Base-by-base conservation (phyloP, 2,113 vertebrate species). In the Panthera tigris region DNA sequence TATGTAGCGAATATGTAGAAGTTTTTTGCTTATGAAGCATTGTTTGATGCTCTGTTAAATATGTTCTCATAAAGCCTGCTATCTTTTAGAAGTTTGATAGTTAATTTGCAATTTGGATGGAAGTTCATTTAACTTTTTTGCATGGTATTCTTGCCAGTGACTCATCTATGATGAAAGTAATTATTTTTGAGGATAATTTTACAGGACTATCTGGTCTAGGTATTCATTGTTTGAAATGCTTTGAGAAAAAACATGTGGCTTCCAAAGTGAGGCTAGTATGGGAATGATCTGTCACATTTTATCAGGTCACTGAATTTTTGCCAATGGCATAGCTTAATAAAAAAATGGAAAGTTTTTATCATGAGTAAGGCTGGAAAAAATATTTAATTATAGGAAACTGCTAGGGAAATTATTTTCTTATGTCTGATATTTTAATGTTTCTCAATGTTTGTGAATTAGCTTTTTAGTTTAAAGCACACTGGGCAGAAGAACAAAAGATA, bases 291-390 rank as follows among this genome's bases (percentile, higher is more conserved):
- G 52, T 48, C 71, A 11, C 12, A 80, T 90, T 94, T 81, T 55
- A 84, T 11, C 88, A 74, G 39, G 65, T 50, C 61, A 80, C 45
- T 97, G 41, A 68, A 95, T 89, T 94, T 97, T 90, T 97, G 93
- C 87, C 61, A 95, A 13, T 91, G 74, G 13, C 33, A 23, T 27
- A 93, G 45, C 65, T 76, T 94, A 91, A 65, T 76, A 84, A 50
- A 91, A 74, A 52, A 41, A n/a, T 68, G 29, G 57, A 76, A 95
- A 93, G 15, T 89, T 86, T 82, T 36, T 96, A 36, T 97, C 52
- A 48, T 92, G 63, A 96, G 36, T 84, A 82, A 96, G 79, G 21
- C 89, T 25, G 65, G 69, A 74, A 94, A 89, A 89, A 66, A 33
- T 88, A 50, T 65, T 96, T 91, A 92, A 57, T 91, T 94, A 41